A percentile compares a stretch with the other conserved stretches of the same genome.
phyloP scores from a whole-genome alignment of 2,113 vertebrate species.

The Jacana jacana region DNA sequence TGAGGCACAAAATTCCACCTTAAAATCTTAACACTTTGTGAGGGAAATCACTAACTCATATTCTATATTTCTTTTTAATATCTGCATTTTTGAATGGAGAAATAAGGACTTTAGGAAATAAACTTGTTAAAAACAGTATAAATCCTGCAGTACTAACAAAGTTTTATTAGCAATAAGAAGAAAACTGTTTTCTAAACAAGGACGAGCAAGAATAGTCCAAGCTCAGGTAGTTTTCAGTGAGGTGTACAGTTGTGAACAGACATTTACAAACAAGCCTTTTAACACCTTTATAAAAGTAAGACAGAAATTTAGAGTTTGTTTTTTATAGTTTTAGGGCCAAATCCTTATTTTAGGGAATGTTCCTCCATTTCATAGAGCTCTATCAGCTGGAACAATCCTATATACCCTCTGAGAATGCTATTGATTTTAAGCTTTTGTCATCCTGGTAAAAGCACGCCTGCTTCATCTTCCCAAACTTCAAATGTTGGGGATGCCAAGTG shows the following conservation, averaged over 20 bases:
- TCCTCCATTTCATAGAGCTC: not conserved
- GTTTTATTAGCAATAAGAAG: not conserved
- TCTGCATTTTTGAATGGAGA: not conserved
- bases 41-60: not conserved
- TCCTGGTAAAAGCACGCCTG: not conserved
- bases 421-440: not conserved
- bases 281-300: not conserved
- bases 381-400: not conserved
- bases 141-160: not conserved
- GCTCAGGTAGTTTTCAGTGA: not conserved
- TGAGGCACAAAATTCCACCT: not conserved
- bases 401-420: not conserved
- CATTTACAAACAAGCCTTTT: not conserved
- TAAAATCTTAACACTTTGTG: not conserved
- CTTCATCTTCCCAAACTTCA: not conserved
- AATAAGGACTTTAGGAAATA: not conserved
- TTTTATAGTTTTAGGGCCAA: not conserved
- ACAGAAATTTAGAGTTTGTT: not conserved
- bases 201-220: not conserved
- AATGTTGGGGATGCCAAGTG: not conserved
- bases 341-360: not conserved
- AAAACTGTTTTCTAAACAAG: not conserved
- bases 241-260: not conserved
- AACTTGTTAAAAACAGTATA: not conserved
- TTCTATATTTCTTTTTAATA: not conserved